Conservation (phyloP, 2,797 vertebrate genomes). For the Amniataba percoides region DNA sequence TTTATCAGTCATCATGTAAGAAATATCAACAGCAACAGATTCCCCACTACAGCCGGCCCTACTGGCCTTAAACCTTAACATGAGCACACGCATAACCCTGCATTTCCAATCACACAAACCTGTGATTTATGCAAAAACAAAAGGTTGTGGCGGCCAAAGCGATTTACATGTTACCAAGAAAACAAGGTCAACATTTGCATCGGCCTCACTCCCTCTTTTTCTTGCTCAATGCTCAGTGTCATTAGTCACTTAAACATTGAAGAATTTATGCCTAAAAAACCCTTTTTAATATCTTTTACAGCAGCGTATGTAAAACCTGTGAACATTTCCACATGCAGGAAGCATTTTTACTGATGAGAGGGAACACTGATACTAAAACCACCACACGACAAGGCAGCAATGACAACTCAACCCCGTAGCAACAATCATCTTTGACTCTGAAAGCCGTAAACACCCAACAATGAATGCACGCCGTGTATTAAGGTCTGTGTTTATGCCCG, state of each 20-base stretch:
- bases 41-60: not conserved
- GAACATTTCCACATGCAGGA: not conserved
- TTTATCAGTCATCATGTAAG: not conserved
- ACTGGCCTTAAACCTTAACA: not conserved
- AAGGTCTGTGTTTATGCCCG: conserved; percentile 8
- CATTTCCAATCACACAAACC: conserved; percentile 26
- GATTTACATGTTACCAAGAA: conserved; percentile 73
- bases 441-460: conserved; percentile 38
- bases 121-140: conserved; percentile 62
- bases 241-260: conserved; percentile 9
- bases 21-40: not conserved
- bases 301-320: not conserved
- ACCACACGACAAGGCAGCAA: conserved; percentile 14
- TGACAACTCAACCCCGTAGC: conserved; percentile 30
- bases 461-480: conserved; percentile 8
- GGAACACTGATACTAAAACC: conserved; percentile 33
- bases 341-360: conserved; percentile 49
- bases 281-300: conserved; percentile 1
- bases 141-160: conserved; percentile 40
- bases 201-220: conserved; percentile 10
- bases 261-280: conserved; percentile 8
- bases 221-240: not conserved
- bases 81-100: conserved; percentile 11
- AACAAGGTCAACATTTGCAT: conserved; percentile 79
- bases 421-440: conserved; percentile 8